Evolutionary conservation across 2,113 vertebrate genomes (phyloP).

Genomic region (Polypterus senegalus): DNA sequence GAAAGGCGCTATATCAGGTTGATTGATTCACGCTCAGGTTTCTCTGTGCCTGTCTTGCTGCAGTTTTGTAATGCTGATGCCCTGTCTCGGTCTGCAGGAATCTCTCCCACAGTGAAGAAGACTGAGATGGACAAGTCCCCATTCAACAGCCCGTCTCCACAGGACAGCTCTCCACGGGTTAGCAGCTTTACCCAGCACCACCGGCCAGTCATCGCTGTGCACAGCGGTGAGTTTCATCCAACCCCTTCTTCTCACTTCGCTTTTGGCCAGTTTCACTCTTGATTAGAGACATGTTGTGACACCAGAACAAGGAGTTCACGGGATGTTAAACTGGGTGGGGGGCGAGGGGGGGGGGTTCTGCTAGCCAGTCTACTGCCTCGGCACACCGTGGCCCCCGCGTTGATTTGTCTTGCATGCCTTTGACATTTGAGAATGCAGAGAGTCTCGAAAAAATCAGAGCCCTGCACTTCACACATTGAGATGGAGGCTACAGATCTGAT

Average conservation of each 20-base stretch:
- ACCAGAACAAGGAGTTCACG: background rate
- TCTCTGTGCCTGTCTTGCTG: slow-evolving; percentile 22
- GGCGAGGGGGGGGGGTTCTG: too few relatives aligned
- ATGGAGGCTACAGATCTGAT: too few relatives aligned
- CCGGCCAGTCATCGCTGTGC: slow-evolving; percentile 91
- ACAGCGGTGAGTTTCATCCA: slow-evolving; percentile 70
- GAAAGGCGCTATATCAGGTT: slow-evolving; percentile 2
- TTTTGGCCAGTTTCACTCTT: too few relatives aligned
- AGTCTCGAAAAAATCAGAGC: too few relatives aligned
- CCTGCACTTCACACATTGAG: too few relatives aligned
- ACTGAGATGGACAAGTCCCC: slow-evolving; percentile 80
- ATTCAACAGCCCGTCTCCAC: slow-evolving; percentile 78
- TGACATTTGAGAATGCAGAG: too few relatives aligned
- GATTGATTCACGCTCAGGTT: slow-evolving; percentile 31
- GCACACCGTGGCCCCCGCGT: too few relatives aligned
- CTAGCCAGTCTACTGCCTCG: too few relatives aligned
- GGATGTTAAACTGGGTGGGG: background rate
- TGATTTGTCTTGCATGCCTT: too few relatives aligned
- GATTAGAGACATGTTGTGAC: too few relatives aligned
- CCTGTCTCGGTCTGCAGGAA: slow-evolving; percentile 44
- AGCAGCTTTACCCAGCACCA: slow-evolving; percentile 92
- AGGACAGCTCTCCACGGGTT: slow-evolving; percentile 82
- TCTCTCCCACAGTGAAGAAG: slow-evolving; percentile 92
- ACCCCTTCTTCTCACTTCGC: background rate
- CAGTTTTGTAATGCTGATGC: background rate